Conservation (phyloP, 1,140 invertebrate genomes). For the Drosophila nikananu region DNA sequence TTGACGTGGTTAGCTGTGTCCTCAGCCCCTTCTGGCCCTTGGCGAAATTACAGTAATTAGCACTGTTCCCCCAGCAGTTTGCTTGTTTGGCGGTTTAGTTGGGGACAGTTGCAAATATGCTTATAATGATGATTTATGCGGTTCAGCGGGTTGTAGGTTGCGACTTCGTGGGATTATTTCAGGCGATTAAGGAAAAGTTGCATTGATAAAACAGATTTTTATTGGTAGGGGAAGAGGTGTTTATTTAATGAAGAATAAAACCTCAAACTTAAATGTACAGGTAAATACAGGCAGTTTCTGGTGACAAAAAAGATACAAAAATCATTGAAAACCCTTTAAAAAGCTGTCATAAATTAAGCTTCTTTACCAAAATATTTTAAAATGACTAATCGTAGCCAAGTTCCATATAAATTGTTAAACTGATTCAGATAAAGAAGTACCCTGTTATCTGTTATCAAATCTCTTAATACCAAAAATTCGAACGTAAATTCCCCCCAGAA, state of each 20-base stretch:
- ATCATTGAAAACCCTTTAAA: too few relatives aligned
- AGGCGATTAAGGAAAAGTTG: slow-evolving; percentile 8
- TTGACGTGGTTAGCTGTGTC: slow-evolving; percentile 33
- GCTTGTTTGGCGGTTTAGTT: slow-evolving; percentile 30
- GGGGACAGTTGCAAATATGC: slow-evolving; percentile 37
- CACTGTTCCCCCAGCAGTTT: slow-evolving; percentile 17
- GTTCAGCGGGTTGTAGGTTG: slow-evolving; percentile 5
- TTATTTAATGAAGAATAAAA: neutral
- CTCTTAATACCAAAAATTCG: neutral
- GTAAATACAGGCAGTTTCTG: neutral
- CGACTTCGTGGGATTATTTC: neutral
- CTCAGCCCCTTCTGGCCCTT: neutral
- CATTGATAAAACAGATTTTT: slow-evolving; percentile 2
- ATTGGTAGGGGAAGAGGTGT: neutral
- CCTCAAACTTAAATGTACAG: neutral
- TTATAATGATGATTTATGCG: slow-evolving; percentile 57
- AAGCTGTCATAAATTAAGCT: too few relatives aligned
- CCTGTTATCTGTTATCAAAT: neutral
- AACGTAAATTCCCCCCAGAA: neutral
- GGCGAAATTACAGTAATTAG: slow-evolving; percentile 70
- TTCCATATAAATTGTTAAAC: too few relatives aligned
- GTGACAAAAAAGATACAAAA: neutral
- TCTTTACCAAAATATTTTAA: neutral
- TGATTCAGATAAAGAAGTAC: neutral
- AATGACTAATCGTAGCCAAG: neutral